Evolutionary conservation across 2,797 vertebrate genomes (phyloP).

Genomic region (Otolemur crassicaudatus): DNA sequence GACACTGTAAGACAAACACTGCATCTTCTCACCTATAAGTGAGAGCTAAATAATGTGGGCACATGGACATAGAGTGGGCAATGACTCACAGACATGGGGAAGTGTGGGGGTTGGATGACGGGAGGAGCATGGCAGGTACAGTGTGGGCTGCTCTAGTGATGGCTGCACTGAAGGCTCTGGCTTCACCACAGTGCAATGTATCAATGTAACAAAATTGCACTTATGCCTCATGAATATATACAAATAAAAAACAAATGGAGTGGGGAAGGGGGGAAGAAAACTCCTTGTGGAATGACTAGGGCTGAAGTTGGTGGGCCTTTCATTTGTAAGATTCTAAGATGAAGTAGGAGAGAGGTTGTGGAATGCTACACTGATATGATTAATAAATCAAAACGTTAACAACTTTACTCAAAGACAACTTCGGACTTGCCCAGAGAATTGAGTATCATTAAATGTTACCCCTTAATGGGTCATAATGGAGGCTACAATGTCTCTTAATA

Average conservation of each 20-base stretch:
- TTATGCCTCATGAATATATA: not conserved
- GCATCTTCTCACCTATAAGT: not conserved
- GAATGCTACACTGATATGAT: not conserved
- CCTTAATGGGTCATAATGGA: not conserved
- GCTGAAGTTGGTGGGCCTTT: not conserved
- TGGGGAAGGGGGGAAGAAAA: not conserved
- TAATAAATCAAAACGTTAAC: conserved; percentile 21
- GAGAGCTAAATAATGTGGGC: not conserved
- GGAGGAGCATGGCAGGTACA: not conserved
- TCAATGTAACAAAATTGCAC: not conserved
- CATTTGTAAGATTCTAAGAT: conserved; percentile 30
- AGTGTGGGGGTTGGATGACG: not conserved
- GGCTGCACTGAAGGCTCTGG: not conserved
- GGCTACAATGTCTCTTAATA: not conserved
- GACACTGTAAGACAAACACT: not conserved
- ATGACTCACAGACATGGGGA: not conserved
- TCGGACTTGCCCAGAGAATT: not conserved
- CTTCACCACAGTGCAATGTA: not conserved
- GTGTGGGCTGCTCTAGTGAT: not conserved
- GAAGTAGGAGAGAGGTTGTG: not conserved
- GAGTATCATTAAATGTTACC: not conserved
- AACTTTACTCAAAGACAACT: not conserved
- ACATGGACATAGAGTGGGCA: not conserved
- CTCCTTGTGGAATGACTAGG: not conserved
- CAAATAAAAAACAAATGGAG: not conserved